Evolutionary conservation across 2,113 vertebrate species (phyloP), one percentile per base, ranked within the genome.

Genomic region (human (Homo sapiens)): DNA sequence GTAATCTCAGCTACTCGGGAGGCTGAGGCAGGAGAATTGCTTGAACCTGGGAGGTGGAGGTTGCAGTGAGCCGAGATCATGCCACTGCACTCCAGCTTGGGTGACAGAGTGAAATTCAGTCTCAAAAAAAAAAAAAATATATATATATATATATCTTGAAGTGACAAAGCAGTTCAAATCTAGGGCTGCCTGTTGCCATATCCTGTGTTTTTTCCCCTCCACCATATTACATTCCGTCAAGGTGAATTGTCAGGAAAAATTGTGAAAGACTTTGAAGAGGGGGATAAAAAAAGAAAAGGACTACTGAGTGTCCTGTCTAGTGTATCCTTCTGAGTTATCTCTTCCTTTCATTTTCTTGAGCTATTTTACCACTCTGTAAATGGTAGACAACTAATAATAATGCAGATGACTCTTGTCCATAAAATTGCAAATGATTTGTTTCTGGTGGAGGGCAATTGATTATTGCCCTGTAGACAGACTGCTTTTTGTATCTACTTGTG

Each of bases 161-260:
- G 66, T 59, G 30, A 92, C 52, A 57, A 87, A 87, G 59, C 22
- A 83, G 72, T 93, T 92, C 52, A 97, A 95, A 78, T 14, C 17
- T 32, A 66, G 48, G 22, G n/a, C 4, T 25, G 52, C n/a, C 13
- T 18, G 1, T 52, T 32, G 22, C 27, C 17, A 7, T n/a, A 6
- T 55, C 12, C 23, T 79, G 38, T 17, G 11, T 80, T 87, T 32
- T 3, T 92, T 50, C 45, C 0, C 2, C 8, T 50, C 38, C 52
- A 35, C 11, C 20, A 38, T 12, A 1, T 52, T 50, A 55, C 1
- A 20, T 5, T 35, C 48, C 14, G 13, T 89, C 22, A 35, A 0
- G 8, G 43, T 48, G 22, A 82, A 78, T 52, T 82, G 48, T 90
- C 22, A 40, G 48, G 16, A n/a, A n/a, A 95, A 90, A 84, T 35